A percentile compares a stretch with the other conserved stretches of the same genome.
These are phyloP conservation scores for Eriocheir sinensis DNA, from an alignment of 1,140 invertebrate species.

Conservation along the genomic window DNA sequence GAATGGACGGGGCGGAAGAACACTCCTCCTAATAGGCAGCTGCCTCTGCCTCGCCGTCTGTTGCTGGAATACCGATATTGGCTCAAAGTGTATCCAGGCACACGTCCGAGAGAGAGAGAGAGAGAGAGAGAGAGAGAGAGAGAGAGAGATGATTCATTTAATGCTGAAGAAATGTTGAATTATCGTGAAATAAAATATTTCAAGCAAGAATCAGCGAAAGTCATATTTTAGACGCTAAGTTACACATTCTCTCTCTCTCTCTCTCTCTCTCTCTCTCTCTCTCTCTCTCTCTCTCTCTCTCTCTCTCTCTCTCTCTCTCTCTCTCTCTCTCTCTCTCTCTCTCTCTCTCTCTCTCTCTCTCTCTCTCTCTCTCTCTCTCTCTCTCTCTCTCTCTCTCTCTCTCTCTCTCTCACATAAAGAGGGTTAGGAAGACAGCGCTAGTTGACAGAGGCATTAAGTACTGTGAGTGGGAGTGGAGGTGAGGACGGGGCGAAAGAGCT, in stretches of 20 bases:
- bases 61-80: background rate
- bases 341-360: conserved; percentile 22
- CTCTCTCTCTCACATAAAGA: too few species aligned
- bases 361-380: background rate
- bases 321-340: conserved; percentile 22
- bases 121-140: conserved; percentile 14
- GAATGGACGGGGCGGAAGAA: background rate
- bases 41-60: background rate
- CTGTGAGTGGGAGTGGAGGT: background rate
- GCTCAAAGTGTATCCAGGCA: background rate
- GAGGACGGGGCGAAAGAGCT: too few species aligned
- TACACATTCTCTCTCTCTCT: too few species aligned
- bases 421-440: too few species aligned
- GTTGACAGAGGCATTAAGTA: background rate
- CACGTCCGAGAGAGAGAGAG: background rate
- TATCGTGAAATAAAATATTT: too few species aligned
- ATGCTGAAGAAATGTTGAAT: too few species aligned
- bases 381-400: too few species aligned
- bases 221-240: too few species aligned
- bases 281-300: background rate
- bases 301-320: background rate
- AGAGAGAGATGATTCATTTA: too few species aligned
- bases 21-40: background rate
- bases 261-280: background rate
- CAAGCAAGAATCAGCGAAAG: too few species aligned